A percentile compares a stretch with the other conserved stretches of the same genome.
These are phyloP conservation scores for Notodromas monacha DNA, from an alignment of 2,888 invertebrate species.

Conservation along the genomic window DNA sequence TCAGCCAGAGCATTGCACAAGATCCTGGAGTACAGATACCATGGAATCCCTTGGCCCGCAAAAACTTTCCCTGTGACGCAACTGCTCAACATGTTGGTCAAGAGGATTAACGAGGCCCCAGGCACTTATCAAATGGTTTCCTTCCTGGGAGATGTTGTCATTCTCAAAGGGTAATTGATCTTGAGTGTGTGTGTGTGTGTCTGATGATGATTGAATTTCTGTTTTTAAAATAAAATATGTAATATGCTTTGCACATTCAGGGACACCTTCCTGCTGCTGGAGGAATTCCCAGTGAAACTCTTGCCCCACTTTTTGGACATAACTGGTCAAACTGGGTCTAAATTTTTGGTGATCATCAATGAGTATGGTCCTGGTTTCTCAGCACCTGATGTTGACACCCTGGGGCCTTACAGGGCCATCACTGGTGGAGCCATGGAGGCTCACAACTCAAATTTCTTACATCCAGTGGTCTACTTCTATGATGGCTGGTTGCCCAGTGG, in stretches of 20 bases:
- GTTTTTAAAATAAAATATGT: no score
- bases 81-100: slow-evolving; percentile 15
- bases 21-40: slow-evolving; percentile 16
- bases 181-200: slow-evolving; percentile 7
- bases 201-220: slow-evolving; percentile 10
- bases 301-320: slow-evolving; percentile 13
- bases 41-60: slow-evolving; percentile 16
- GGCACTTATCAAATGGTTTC: slow-evolving; percentile 19
- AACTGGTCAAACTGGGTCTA: slow-evolving; percentile 14
- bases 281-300: slow-evolving; percentile 17
- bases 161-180: slow-evolving; percentile 13
- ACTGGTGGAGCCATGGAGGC: slow-evolving; percentile 16
- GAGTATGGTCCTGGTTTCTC: slow-evolving; percentile 18
- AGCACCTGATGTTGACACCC: slow-evolving; percentile 15
- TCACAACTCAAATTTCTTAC: slow-evolving; percentile 18
- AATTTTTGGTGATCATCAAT: slow-evolving; percentile 15
- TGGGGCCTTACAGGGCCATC: slow-evolving; percentile 15
- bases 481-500: slow-evolving; percentile 15
- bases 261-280: slow-evolving; percentile 13
- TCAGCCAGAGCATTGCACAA: slow-evolving; percentile 16
- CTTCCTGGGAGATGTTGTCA: slow-evolving; percentile 16
- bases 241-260: no score
- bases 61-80: slow-evolving; percentile 12
- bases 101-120: slow-evolving; percentile 18
- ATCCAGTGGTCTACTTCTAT: slow-evolving; percentile 19